Conservation (phyloP, 1,140 invertebrate species). For the Laupala kohalensis region DNA sequence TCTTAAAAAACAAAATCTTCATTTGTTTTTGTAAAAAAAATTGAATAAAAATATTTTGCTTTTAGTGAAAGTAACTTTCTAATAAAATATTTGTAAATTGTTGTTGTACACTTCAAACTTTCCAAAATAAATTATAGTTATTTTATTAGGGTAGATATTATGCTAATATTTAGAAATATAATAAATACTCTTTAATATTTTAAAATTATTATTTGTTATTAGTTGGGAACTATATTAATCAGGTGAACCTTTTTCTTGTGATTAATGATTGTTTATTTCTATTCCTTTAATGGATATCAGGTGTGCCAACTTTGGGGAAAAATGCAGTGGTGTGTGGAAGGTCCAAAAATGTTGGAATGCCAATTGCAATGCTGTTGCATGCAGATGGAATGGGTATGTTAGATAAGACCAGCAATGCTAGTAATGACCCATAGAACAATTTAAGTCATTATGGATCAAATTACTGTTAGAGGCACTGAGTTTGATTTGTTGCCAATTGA, state of each 20-base stretch:
- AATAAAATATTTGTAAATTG: no score
- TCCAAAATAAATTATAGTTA: not conserved
- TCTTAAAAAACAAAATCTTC: no score
- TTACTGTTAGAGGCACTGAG: not conserved
- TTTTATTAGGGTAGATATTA: not conserved
- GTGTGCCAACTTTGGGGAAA: slow-evolving; percentile 64
- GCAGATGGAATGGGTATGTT: slow-evolving; percentile 49
- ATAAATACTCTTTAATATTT: no score
- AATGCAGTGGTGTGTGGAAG: slow-evolving; percentile 78
- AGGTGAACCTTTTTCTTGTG: not conserved
- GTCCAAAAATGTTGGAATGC: slow-evolving; percentile 81
- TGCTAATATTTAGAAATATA: not conserved
- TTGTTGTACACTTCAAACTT: not conserved
- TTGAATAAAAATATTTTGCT: no score
- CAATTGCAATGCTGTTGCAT: slow-evolving; percentile 67
- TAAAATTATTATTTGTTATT: not conserved
- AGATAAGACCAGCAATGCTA: not conserved
- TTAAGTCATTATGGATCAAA: not conserved
- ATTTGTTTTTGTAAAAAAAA: no score
- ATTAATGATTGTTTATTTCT: not conserved
- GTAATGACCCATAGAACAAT: not conserved
- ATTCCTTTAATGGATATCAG: no score
- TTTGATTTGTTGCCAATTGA: not conserved
- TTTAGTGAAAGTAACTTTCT: no score
- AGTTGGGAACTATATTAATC: no score